Evolutionary conservation across 2,797 vertebrate species (phyloP), one percentile per base, ranked within the genome.

Genomic region (Alectoris magna): DNA sequence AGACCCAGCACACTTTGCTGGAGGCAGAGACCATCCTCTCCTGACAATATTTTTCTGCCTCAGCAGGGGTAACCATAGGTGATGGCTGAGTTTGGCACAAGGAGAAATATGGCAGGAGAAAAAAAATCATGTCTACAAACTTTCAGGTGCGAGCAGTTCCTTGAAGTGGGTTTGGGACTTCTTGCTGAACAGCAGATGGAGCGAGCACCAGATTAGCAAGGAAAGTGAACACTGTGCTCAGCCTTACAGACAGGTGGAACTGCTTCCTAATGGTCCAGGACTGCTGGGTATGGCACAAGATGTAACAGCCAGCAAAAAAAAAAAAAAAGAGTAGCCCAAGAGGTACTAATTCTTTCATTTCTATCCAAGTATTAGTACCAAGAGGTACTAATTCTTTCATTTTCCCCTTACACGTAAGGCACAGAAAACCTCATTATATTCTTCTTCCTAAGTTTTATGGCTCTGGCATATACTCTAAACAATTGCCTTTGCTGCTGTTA

Each of bases 401-500:
- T 92, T 92, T 87, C 73, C 84, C 84, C 58, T 90, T 95, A 71
- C 63, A 90, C 85, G 82, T 90, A 87, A 95, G 77, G n/a, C 22
- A 79, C 10, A 17, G 88, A 86, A 95, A 89, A 64, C 18, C n/a
- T 91, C 78, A 84, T 91, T 96, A 78, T 53, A 64, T 90, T 92
- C 94, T 82, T 80, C 74, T 90, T 83, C 29, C 34, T 31, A 67
- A 72, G 56, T 78, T 90, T 77, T 91, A 94, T 70, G 69, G 48
- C 60, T 87, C 71, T 90, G 85, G 91, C 73, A 85, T 64, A 38
- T 11, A 73, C 51, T 62, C 73, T 80, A 84, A 90, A 87, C 76
- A 72, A 95, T 60, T 91, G 82, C 81, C 74, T 91, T 71, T 83
- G 70, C 66, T 78, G 83, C 80, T 51, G 43, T 49, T 90, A 91